Evolutionary conservation across 2,888 invertebrate genomes (phyloP).

Genomic region (Tuberolachnus salignus): DNA sequence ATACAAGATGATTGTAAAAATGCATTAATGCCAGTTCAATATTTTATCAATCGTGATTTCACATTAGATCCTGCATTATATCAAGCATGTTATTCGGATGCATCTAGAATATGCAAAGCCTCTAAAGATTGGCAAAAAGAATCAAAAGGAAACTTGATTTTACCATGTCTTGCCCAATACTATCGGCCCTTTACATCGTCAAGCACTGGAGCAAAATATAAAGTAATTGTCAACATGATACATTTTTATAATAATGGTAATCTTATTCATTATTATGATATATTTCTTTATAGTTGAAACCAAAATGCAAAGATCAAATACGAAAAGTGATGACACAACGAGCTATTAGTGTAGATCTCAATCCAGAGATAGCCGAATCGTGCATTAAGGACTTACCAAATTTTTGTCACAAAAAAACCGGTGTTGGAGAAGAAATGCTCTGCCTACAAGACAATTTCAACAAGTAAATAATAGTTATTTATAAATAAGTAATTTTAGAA

Average conservation of each 20-base stretch:
- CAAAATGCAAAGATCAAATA: conserved; percentile 75
- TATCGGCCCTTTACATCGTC: conserved; percentile 45
- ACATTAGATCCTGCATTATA: conserved; percentile 89
- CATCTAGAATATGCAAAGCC: conserved; percentile 80
- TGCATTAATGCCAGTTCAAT: conserved; percentile 92
- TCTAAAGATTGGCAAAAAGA: conserved; percentile 78
- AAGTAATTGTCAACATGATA: conserved; percentile 68
- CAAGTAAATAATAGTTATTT: conserved; percentile 60
- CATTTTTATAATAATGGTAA: conserved; percentile 51
- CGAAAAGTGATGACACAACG: conserved; percentile 90
- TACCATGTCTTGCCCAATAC: conserved; percentile 73
- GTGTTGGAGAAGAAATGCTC: conserved; percentile 87
- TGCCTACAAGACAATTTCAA: conserved; percentile 89
- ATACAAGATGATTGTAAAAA: conserved; percentile 92
- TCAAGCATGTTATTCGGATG: conserved; percentile 86
- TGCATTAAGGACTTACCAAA: conserved; percentile 86
- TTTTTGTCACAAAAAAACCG: conserved; percentile 83
- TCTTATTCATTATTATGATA: not conserved
- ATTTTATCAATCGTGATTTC: conserved; percentile 94
- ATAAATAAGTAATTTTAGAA: not conserved
- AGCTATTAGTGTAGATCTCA: conserved; percentile 88
- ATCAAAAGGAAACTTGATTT: conserved; percentile 79
- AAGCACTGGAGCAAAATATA: conserved; percentile 44
- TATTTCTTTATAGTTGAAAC: conserved; percentile 63
- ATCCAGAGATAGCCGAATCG: conserved; percentile 90